These are phyloP conservation scores for Mugil cephalus DNA, from an alignment of 2,113 vertebrate genomes.

Conservation along the genomic window DNA sequence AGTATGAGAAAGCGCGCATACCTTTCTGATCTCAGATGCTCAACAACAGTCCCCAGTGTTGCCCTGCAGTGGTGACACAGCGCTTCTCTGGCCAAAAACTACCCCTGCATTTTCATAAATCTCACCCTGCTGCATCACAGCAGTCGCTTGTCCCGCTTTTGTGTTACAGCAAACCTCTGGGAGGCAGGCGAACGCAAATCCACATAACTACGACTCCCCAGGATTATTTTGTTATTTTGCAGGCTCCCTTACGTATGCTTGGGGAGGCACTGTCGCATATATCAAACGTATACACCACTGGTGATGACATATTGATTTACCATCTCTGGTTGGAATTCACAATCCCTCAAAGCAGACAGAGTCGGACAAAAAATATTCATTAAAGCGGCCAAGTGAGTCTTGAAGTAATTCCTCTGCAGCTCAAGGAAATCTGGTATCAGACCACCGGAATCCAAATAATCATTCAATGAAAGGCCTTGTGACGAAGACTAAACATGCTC, in stretches of 20 bases:
- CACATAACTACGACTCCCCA: slow-evolving; percentile 11
- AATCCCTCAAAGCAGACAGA: slow-evolving; percentile 50
- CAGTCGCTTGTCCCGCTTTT: background rate
- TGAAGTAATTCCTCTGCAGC: slow-evolving; percentile 11
- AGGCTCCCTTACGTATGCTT: background rate
- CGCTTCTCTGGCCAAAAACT: slow-evolving; percentile 63
- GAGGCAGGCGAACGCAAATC: slow-evolving; percentile 3
- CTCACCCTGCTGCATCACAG: slow-evolving; percentile 57
- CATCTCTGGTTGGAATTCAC: slow-evolving; percentile 32
- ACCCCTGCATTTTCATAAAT: slow-evolving; percentile 70
- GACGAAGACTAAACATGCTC: slow-evolving; percentile 21
- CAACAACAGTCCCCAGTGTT: slow-evolving; percentile 39
- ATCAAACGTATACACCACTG: slow-evolving; percentile 35
- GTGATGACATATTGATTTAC: slow-evolving; percentile 76
- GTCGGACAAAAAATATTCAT: slow-evolving; percentile 46
- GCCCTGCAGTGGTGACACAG: slow-evolving; percentile 71
- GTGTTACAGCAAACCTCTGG: slow-evolving; percentile 22
- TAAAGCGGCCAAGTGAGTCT: slow-evolving; percentile 18
- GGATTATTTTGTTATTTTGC: slow-evolving; percentile 10
- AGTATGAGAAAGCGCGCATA: slow-evolving; percentile 13
- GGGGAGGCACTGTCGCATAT: slow-evolving; percentile 16
- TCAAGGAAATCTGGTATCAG: slow-evolving; percentile 16
- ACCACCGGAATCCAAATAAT: slow-evolving; percentile 17
- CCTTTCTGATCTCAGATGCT: slow-evolving; percentile 53
- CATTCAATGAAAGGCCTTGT: slow-evolving; percentile 14